Evolutionary conservation across 2,113 vertebrate genomes (phyloP).

Genomic region (Eira barbara): DNA sequence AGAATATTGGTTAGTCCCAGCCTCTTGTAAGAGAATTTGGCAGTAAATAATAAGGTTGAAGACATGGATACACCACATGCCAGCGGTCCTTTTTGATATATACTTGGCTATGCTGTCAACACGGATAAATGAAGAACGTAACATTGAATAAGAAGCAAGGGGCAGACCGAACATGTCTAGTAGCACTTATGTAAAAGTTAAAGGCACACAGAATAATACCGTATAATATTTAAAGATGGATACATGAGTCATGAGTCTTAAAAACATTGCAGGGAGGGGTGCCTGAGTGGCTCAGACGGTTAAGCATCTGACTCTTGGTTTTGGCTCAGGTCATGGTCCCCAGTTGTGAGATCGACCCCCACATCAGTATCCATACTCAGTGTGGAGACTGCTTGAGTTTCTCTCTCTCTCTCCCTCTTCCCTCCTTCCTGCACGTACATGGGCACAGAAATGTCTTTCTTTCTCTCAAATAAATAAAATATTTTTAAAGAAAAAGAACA

Average conservation of each 20-base stretch:
- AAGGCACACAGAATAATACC: neutral
- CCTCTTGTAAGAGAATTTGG: neutral
- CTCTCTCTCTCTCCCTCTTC: neutral
- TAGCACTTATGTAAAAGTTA: neutral
- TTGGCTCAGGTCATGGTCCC: neutral
- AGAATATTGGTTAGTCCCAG: neutral
- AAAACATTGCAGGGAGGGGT: neutral
- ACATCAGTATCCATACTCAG: neutral
- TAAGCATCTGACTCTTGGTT: neutral
- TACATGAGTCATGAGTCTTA: neutral
- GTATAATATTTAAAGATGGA: neutral
- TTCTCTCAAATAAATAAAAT: neutral
- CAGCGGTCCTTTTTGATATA: neutral
- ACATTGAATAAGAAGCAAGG: neutral
- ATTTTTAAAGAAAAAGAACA: too few relatives aligned
- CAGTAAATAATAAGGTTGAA: neutral
- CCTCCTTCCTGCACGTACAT: rapidly evolving
- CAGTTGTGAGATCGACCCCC: neutral
- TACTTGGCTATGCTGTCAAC: neutral
- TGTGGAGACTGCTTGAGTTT: neutral
- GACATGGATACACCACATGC: neutral
- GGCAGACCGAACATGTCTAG: neutral
- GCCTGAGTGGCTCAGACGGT: neutral
- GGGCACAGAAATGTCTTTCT: too few relatives aligned
- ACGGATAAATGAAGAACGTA: neutral